These are phyloP conservation scores for Camptogramma bilineatum DNA, from an alignment of 2,888 invertebrate species.

Conservation along the genomic window DNA sequence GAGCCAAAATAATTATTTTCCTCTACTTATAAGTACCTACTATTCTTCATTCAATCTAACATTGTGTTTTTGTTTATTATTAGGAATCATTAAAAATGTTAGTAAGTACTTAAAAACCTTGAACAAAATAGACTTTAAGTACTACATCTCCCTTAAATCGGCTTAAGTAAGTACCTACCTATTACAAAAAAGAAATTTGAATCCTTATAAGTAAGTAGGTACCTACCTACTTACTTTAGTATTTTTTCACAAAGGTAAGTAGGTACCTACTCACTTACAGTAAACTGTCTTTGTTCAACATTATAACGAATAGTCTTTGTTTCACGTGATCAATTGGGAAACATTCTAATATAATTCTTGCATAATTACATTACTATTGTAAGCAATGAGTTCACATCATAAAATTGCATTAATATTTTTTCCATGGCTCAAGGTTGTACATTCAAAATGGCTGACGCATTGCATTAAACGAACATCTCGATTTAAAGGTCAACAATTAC, in stretches of 20 bases:
- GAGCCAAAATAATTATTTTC: slow-evolving; percentile 10
- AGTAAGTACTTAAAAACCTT: too few relatives aligned
- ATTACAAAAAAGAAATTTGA: too few relatives aligned
- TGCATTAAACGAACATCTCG: slow-evolving; percentile 56
- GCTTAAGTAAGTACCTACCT: too few relatives aligned
- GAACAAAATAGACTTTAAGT: too few relatives aligned
- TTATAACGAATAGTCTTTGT: not conserved
- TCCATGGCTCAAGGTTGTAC: slow-evolving; percentile 55
- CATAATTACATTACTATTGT: not conserved
- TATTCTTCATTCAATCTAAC: not conserved
- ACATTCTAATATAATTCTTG: not conserved
- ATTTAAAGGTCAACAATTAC: slow-evolving; percentile 65
- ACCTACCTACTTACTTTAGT: too few relatives aligned
- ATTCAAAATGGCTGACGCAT: slow-evolving; percentile 59
- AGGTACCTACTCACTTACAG: not conserved
- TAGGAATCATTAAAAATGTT: too few relatives aligned
- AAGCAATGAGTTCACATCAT: slow-evolving; percentile 7
- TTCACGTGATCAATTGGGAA: not conserved
- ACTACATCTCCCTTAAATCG: too few relatives aligned
- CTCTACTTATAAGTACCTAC: too few relatives aligned
- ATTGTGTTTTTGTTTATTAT: not conserved
- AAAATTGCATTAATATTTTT: slow-evolving; percentile 39
- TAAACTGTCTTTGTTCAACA: not conserved
- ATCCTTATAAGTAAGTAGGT: too few relatives aligned
- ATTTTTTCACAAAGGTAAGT: not conserved